Conservation (phyloP, 2,113 vertebrate species). For the Epinephelus fuscoguttatus region DNA sequence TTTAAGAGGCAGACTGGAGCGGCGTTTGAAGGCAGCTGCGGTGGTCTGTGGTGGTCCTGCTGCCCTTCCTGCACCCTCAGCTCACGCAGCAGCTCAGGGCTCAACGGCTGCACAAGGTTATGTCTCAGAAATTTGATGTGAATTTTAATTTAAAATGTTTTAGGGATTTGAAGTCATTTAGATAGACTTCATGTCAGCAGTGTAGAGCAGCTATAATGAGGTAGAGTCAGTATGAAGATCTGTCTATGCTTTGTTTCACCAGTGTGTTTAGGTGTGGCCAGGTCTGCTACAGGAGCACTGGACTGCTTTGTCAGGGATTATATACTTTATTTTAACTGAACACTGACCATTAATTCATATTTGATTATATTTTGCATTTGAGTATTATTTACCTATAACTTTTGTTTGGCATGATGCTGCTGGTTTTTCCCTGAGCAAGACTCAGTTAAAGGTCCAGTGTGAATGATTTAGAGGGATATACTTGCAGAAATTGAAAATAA, state of each 20-base stretch:
- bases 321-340: background rate
- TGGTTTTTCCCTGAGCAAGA: background rate
- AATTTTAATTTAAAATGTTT: conserved; percentile 38
- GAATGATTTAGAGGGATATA: too few species aligned
- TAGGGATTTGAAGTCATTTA: conserved; percentile 11
- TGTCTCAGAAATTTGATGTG: conserved; percentile 20
- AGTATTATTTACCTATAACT: background rate
- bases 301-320: background rate
- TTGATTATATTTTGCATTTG: background rate
- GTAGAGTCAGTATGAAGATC: background rate
- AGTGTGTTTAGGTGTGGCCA: conserved; percentile 8
- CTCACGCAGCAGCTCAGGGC: conserved; percentile 33
- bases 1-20: conserved; percentile 35
- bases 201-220: background rate
- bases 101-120: conserved; percentile 13
- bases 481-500: too few species aligned
- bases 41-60: conserved; percentile 47
- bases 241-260: background rate
- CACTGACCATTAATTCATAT: background rate
- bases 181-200: background rate
- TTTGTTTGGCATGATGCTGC: background rate
- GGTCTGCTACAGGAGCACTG: background rate
- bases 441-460: background rate
- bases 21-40: conserved; percentile 33
- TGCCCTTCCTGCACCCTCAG: conserved; percentile 40